A percentile compares a stretch with the other conserved stretches of the same genome.
Evolutionary conservation across 2,888 invertebrate genomes (phyloP).

Genomic region (Hirtodrosophila confusa): DNA sequence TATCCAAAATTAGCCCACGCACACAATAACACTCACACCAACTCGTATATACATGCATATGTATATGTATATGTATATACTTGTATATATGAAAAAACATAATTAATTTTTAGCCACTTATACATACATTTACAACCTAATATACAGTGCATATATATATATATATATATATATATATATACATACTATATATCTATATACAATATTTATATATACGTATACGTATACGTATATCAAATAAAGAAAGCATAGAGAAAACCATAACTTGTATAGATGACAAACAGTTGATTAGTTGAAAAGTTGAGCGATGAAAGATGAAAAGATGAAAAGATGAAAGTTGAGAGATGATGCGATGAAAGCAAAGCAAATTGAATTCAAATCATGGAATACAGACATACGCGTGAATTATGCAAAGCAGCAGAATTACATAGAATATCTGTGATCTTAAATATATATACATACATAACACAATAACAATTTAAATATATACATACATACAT

Average conservation of each 20-base stretch:
- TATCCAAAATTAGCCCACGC: slow-evolving; percentile 22
- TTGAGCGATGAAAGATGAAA: slow-evolving; percentile 3
- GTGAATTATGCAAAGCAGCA: slow-evolving; percentile 67
- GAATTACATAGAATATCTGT: slow-evolving; percentile 84
- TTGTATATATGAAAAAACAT: slow-evolving; percentile 18
- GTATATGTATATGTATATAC: slow-evolving; percentile 15
- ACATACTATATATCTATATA: slow-evolving; percentile 49
- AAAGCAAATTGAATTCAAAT: slow-evolving; percentile 36
- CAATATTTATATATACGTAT: slow-evolving; percentile 67
- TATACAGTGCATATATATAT: slow-evolving; percentile 46
- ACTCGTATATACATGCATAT: slow-evolving; percentile 7
- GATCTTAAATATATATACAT: slow-evolving; percentile 83
- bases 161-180: slow-evolving; percentile 32
- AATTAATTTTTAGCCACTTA: slow-evolving; percentile 54
- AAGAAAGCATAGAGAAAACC: slow-evolving; percentile 3
- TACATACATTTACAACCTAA: slow-evolving; percentile 45
- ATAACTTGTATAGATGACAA: slow-evolving; percentile 10
- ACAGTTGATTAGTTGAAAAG: not conserved
- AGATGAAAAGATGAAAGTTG: slow-evolving; percentile 30
- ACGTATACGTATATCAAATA: slow-evolving; percentile 47
- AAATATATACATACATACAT: slow-evolving; percentile 5
- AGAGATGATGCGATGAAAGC: slow-evolving; percentile 14
- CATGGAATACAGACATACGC: slow-evolving; percentile 61
- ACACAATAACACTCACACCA: slow-evolving; percentile 10
- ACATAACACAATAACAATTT: slow-evolving; percentile 35